Percentiles rank a stretch among this genome's conserved stretches.
phyloP scores from a whole-genome alignment of 2,113 vertebrate species.

The Hippopotamus amphibius region DNA sequence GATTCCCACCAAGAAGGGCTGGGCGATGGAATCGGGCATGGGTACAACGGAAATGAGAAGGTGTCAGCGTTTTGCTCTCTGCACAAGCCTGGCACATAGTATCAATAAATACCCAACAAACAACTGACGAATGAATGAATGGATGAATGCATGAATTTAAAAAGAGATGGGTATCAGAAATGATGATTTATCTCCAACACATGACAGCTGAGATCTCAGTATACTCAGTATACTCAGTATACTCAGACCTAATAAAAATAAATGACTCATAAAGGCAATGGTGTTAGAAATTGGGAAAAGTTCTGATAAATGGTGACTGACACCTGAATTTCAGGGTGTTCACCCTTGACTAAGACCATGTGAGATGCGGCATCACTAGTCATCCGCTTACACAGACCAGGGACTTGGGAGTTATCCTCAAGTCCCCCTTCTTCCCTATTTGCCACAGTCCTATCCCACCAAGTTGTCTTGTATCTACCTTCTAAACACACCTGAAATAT shows the following conservation, averaged over 20 bases:
- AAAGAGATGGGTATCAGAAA: neutral
- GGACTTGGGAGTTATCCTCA: neutral
- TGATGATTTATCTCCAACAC: neutral
- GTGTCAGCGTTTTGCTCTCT: neutral
- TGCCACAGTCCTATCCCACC: neutral
- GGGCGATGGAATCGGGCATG: neutral
- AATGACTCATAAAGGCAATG: neutral
- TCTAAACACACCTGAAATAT: neutral
- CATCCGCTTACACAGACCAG: neutral
- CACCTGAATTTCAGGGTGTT: neutral
- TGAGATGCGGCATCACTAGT: neutral
- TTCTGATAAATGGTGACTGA: neutral
- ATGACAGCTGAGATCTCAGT: neutral
- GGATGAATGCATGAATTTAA: neutral
- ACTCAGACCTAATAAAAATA: slow-evolving; percentile 14
- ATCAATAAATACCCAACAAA: neutral
- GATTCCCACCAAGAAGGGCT: neutral
- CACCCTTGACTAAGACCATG: neutral
- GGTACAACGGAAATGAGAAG: neutral
- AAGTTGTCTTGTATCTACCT: neutral
- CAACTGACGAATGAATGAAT: neutral
- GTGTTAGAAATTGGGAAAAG: neutral
- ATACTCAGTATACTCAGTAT: neutral
- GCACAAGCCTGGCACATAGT: neutral
- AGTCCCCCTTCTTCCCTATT: neutral